Evolutionary conservation across 30 jellyfish, hydroid and myxozoan species (phyloP).

Genomic region (Aurelia sp.): DNA sequence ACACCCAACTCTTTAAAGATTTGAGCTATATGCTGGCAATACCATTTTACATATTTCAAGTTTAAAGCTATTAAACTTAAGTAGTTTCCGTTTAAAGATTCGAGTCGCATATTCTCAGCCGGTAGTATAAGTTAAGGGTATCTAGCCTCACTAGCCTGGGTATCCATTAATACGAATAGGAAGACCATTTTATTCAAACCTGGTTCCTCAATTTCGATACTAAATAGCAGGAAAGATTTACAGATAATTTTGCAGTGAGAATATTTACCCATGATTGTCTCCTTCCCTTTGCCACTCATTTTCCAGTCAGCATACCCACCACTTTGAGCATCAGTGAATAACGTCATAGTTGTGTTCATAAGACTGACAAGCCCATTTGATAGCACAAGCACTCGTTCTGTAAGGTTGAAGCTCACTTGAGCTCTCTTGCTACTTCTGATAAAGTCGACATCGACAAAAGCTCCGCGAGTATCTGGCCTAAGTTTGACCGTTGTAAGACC

Average conservation of each 20-base stretch:
- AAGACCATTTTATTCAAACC: too few relatives aligned
- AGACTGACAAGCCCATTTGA: conserved; percentile 36
- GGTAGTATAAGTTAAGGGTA: background rate
- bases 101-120: too few relatives aligned
- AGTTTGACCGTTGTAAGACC: too few relatives aligned
- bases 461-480: too few relatives aligned
- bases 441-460: background rate
- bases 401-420: conserved; percentile 35
- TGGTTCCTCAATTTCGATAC: background rate
- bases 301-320: conserved; percentile 10
- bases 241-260: background rate
- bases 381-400: conserved; percentile 30
- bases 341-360: conserved; percentile 7
- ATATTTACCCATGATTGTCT: conserved; percentile 22
- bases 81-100: too few relatives aligned
- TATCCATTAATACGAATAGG: background rate
- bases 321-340: background rate
- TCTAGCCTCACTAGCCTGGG: background rate
- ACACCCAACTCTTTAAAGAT: too few relatives aligned
- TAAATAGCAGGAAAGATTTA: background rate
- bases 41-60: too few relatives aligned
- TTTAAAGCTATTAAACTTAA: too few relatives aligned
- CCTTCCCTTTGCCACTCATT: conserved; percentile 23
- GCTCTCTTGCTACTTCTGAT: background rate
- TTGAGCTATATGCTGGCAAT: too few relatives aligned